Evolutionary conservation across 2,113 vertebrate species (phyloP), one percentile per base, ranked within the genome.

Genomic region (Cavia porcellus): DNA sequence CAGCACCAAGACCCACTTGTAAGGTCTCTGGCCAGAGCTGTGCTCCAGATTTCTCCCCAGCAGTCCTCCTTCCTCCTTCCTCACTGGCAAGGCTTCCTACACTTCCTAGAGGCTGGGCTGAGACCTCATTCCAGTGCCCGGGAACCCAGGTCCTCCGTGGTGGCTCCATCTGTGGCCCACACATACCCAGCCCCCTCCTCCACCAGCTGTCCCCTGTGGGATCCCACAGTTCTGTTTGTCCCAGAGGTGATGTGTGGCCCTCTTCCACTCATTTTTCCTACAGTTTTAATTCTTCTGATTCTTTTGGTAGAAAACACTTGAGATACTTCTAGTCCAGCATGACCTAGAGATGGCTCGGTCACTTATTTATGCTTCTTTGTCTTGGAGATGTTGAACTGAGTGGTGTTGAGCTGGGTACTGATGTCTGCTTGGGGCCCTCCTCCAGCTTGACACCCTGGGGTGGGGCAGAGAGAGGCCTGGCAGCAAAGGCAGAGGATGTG

Each of bases 181-280:
- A 12, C 3, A 2, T n/a, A 30, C 15, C 0, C 5, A 25, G 32
- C 0, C 5, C 25, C 25, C 7, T 22, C 19, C 47, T n/a, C 11
- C 59, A 84, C 24, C 35, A 74, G 11, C 66, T 2, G 11, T 77
- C 14, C 42, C 57, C 80, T 68, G 28, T 70, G 70, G 24, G 10
- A 38, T 5, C 30, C 9, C 6, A 22, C 8, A 19, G 19, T 86
- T 77, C 50, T 35, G 25, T 66, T 84, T 94, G 22, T 24, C 86
- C 52, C 55, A 68, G 50, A 25, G 24, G 55, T 5, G 15, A 3
- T 52, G 2, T 45, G 2, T 90, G 24, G 6, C 15, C 22, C 28
- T 80, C 82, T 75, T 22, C 0, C 9, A 35, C 72, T 92, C 64
- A 47, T 61, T 90, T 85, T 57, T 11, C 28, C 7, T 68, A 42